Percentiles rank a stretch among this genome's conserved stretches.
Conservation (phyloP, 2,113 vertebrate genomes). For the Mixornis gularis region DNA sequence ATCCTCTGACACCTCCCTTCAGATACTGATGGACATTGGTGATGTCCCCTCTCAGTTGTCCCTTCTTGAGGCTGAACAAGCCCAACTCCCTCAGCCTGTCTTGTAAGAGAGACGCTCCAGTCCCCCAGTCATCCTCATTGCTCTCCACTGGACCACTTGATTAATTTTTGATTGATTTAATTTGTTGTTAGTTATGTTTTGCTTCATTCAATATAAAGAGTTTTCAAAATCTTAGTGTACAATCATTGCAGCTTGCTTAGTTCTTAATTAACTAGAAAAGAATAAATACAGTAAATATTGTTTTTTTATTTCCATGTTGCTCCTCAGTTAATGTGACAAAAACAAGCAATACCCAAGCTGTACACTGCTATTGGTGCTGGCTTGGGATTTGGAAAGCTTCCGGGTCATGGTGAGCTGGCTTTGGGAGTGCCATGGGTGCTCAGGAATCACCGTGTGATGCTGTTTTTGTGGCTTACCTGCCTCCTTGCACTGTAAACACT, state of each 20-base stretch:
- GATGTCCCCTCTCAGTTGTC: neutral
- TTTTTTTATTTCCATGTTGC: rapidly evolving
- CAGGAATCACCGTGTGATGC: rapidly evolving
- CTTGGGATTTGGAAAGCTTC: neutral
- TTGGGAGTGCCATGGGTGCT: neutral
- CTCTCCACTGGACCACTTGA: neutral
- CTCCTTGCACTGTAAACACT: rapidly evolving
- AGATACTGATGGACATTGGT: neutral
- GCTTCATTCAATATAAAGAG: neutral
- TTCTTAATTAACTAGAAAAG: neutral
- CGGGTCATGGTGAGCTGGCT: too few species aligned
- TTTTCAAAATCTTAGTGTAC: neutral
- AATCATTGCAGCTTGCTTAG: neutral
- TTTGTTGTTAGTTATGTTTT: neutral
- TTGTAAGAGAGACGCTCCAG: neutral
- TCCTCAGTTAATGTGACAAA: neutral
- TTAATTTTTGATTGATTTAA: neutral
- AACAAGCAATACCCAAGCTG: rapidly evolving
- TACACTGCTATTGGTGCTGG: rapidly evolving
- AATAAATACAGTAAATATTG: neutral
- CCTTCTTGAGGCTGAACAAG: neutral
- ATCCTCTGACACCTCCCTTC: neutral
- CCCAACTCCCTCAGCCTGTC: neutral
- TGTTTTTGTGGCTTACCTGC: rapidly evolving
- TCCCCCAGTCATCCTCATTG: neutral